phyloP scores from a whole-genome alignment of 2,797 vertebrate species.

The Coluber constrictor region DNA sequence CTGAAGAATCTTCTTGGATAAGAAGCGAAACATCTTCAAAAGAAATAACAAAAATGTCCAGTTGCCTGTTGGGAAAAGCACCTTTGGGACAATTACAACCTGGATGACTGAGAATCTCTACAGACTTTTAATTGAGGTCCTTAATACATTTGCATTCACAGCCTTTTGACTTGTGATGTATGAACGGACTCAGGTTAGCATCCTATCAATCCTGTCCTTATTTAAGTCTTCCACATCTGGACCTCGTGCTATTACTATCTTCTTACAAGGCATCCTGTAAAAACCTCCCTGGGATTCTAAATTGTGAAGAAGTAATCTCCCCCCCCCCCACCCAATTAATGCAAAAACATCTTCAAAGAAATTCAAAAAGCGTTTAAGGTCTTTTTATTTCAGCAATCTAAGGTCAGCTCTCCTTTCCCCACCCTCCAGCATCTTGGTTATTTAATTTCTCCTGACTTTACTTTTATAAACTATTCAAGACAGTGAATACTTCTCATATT shows the following conservation, averaged over 20 bases:
- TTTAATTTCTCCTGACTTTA: not conserved
- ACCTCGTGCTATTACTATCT: not conserved
- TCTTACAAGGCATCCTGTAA: not conserved
- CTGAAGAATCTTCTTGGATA: too few relatives aligned
- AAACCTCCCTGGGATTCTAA: constrained; percentile 1
- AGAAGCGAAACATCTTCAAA: too few relatives aligned
- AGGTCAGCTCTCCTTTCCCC: not conserved
- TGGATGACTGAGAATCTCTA: too few relatives aligned
- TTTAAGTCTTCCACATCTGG: not conserved
- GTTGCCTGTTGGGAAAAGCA: too few relatives aligned
- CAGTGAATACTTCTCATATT: not conserved
- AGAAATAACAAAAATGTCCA: too few relatives aligned
- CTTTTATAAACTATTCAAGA: not conserved
- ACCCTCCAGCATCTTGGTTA: not conserved
- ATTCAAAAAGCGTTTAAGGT: not conserved
- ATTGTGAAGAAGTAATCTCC: not conserved
- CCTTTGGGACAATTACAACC: too few relatives aligned
- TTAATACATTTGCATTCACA: not conserved
- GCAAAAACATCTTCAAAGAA: not conserved
- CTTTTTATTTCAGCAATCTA: not conserved
- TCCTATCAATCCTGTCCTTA: not conserved
- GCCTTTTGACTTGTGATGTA: not conserved
- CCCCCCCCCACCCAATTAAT: constrained; percentile 1
- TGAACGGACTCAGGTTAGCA: not conserved
- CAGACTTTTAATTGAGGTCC: not conserved